phyloP scores from a whole-genome alignment of 2,888 invertebrate species.

The Hydrotaea cyrtoneurina region DNA sequence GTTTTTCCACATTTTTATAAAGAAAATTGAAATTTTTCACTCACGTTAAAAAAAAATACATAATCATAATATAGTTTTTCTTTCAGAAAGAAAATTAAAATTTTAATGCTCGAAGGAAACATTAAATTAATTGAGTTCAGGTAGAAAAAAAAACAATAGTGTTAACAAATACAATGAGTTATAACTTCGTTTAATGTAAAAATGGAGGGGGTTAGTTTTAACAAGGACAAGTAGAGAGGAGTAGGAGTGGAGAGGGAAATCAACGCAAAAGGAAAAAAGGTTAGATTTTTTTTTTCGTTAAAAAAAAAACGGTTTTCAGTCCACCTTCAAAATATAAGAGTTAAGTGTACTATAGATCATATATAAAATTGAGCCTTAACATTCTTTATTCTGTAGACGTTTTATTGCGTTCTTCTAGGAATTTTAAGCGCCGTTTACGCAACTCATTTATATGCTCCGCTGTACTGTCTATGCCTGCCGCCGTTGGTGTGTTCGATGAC shows the following conservation, averaged over 20 bases:
- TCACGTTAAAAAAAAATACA: conserved; percentile 40
- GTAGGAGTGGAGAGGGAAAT: not conserved
- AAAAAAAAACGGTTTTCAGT: conserved; percentile 55
- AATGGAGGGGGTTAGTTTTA: conserved; percentile 29
- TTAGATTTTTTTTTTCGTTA: conserved; percentile 11
- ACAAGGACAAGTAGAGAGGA: conserved; percentile 7
- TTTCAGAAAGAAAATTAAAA: conserved; percentile 37
- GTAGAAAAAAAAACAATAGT: conserved; percentile 19
- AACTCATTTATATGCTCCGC: conserved; percentile 83
- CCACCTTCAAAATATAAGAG: conserved; percentile 52
- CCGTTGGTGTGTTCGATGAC: conserved; percentile 26
- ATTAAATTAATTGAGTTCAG: not conserved
- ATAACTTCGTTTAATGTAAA: conserved; percentile 53
- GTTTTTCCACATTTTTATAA: conserved; percentile 39
- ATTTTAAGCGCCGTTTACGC: conserved; percentile 89
- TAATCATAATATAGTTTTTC: not conserved
- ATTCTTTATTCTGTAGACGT: conserved; percentile 67
- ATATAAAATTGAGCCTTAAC: conserved; percentile 57
- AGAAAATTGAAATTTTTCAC: conserved; percentile 40
- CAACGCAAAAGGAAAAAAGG: conserved; percentile 17
- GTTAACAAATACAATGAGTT: conserved; percentile 53
- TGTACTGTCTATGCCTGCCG: conserved; percentile 55
- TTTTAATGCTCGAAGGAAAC: not conserved
- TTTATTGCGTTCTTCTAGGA: conserved; percentile 79
- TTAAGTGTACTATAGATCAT: conserved; percentile 35